phyloP scores from a whole-genome alignment of 2,113 vertebrate species.

The Phrynocephalus versicolor region DNA sequence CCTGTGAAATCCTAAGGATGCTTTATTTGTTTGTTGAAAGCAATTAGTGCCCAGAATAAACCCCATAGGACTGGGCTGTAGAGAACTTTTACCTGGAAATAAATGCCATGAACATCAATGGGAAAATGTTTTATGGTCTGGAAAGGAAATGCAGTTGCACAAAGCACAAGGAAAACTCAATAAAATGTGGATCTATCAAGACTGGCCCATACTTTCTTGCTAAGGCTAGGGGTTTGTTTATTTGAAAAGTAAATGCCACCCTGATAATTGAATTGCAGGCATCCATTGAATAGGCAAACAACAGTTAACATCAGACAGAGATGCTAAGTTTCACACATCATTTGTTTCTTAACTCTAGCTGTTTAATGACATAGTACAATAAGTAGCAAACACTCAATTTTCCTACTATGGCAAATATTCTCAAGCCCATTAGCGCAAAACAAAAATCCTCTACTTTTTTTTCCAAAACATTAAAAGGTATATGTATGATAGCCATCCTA shows the following conservation, averaged over 20 bases:
- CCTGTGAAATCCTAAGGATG: neutral
- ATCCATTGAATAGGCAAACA: conserved; percentile 64
- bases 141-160: neutral
- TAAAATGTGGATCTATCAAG: neutral
- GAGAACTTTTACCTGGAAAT: neutral
- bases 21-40: neutral
- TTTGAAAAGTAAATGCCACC: conserved; percentile 72
- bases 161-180: neutral
- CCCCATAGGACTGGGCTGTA: neutral
- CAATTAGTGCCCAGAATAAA: neutral
- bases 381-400: conserved; percentile 52
- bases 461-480: neutral
- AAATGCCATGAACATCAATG: neutral
- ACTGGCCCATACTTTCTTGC: neutral
- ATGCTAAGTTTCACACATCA: conserved; percentile 66
- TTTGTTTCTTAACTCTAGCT: conserved; percentile 66
- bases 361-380: conserved; percentile 54
- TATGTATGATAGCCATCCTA: neutral
- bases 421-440: conserved; percentile 41
- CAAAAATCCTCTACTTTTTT: conserved; percentile 25
- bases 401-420: conserved; percentile 33
- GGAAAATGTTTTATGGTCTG: neutral
- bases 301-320: conserved; percentile 44
- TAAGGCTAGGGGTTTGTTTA: conserved; percentile 63
- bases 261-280: conserved; percentile 66